A percentile compares a stretch with the other conserved stretches of the same genome.
These are phyloP conservation scores for Furcifer pardalis DNA, from an alignment of 2,797 vertebrate species.

Conservation along the genomic window DNA sequence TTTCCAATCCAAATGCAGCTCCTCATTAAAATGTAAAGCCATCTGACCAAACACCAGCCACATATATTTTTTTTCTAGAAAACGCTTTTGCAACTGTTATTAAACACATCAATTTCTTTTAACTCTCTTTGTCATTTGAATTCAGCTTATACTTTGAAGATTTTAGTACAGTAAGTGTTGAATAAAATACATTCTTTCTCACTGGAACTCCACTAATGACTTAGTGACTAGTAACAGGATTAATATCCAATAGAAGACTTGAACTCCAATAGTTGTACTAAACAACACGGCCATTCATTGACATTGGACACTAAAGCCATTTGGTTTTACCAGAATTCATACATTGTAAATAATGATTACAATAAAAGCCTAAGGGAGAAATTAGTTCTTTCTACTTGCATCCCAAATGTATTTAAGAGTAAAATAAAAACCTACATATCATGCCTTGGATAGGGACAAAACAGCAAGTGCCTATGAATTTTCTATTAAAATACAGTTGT, in stretches of 20 bases:
- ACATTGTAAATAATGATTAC: conserved; percentile 1
- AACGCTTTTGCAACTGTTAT: background rate
- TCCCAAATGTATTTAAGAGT: background rate
- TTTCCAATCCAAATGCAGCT: conserved; percentile 24
- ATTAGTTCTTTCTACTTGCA: background rate
- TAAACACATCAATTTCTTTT: conserved; percentile 40
- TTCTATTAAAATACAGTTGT: too few relatives aligned
- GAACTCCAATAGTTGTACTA: background rate
- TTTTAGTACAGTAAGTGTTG: conserved; percentile 33
- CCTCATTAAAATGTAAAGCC: conserved; percentile 13
- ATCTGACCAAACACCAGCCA: conserved; percentile 37
- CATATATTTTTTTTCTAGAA: conserved; percentile 35
- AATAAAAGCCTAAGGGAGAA: background rate
- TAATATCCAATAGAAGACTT: background rate
- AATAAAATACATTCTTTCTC: conserved; percentile 36
- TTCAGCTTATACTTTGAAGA: conserved; percentile 25
- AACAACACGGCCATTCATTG: background rate
- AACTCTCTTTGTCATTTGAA: conserved; percentile 30
- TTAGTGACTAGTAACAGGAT: conserved; percentile 10
- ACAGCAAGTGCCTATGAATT: too few relatives aligned
- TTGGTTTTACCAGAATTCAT: background rate
- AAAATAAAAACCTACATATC: background rate
- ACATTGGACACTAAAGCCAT: background rate
- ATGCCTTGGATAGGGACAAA: too few relatives aligned
- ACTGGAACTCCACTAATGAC: background rate